Percentiles rank a stretch among this genome's conserved stretches.
phyloP scores from a whole-genome alignment of 35 echinoderm and acorn worm genomes.

The Apostichopus japonicus region DNA sequence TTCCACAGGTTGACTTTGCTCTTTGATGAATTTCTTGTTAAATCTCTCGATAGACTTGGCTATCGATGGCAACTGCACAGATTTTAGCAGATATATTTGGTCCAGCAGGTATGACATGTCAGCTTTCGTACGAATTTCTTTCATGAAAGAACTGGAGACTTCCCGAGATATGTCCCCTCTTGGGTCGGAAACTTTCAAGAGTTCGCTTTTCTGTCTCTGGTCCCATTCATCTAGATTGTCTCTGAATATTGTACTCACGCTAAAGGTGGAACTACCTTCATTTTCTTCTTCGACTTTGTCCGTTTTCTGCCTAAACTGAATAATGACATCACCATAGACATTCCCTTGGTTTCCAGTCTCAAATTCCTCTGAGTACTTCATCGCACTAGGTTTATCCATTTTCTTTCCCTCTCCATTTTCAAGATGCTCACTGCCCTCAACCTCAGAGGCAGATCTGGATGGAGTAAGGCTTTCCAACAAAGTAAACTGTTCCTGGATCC shows the following conservation, averaged over 20 bases:
- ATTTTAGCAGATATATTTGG: neutral
- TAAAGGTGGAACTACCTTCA: neutral
- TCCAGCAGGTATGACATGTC: neutral
- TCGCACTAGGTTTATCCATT: neutral
- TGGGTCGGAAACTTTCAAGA: neutral
- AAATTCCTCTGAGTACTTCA: constrained; percentile 46
- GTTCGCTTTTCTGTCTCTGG: neutral
- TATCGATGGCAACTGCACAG: constrained; percentile 7
- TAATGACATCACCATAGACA: constrained; percentile 55
- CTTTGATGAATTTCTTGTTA: constrained; percentile 41
- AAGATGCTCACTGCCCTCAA: neutral
- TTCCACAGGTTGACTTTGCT: neutral
- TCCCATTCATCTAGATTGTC: constrained; percentile 44
- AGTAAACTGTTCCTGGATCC: constrained; percentile 34
- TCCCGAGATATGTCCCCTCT: constrained; percentile 10
- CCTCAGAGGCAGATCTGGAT: neutral
- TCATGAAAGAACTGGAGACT: constrained; percentile 18
- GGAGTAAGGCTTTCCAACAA: neutral
- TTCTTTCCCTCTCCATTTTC: neutral
- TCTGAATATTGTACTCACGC: constrained; percentile 4
- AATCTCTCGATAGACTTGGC: constrained; percentile 27
- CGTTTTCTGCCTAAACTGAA: constrained; percentile 28
- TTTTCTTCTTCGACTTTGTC: neutral
- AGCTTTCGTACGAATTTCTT: neutral
- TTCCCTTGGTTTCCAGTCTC: constrained; percentile 22